Percentiles rank a stretch among this genome's conserved stretches.
Conservation (phyloP, 1,140 invertebrate genomes). For the Sycobia sp. region DNA sequence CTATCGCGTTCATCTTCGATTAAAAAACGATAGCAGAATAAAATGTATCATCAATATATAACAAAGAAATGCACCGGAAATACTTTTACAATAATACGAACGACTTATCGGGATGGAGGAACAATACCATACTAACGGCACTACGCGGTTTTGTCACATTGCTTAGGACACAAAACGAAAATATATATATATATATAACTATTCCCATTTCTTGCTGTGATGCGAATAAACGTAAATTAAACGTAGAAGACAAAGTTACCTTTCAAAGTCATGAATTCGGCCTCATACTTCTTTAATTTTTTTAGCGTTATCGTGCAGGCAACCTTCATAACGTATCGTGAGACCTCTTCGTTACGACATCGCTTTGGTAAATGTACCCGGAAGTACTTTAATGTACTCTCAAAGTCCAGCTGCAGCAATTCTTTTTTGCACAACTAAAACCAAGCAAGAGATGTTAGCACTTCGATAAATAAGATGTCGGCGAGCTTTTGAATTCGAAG, state of each 20-base stretch:
- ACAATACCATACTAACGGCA: background rate
- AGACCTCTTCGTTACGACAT: slow-evolving; percentile 88
- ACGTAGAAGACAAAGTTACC: slow-evolving; percentile 66
- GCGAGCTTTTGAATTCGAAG: too few relatives aligned
- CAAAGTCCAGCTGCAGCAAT: slow-evolving; percentile 94
- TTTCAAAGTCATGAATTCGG: slow-evolving; percentile 86
- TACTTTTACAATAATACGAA: background rate
- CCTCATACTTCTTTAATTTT: slow-evolving; percentile 94
- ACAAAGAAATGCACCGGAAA: background rate
- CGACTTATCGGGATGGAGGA: background rate
- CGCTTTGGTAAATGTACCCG: slow-evolving; percentile 95
- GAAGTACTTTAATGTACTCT: slow-evolving; percentile 90
- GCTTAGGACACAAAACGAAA: background rate
- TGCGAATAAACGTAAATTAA: slow-evolving; percentile 38
- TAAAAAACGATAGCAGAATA: background rate
- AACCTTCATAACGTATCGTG: slow-evolving; percentile 85
- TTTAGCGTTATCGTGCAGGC: slow-evolving; percentile 92
- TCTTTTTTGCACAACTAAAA: slow-evolving; percentile 85
- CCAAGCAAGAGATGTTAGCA: background rate
- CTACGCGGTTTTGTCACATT: background rate
- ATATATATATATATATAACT: too few relatives aligned
- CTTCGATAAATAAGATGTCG: background rate
- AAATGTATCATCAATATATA: background rate
- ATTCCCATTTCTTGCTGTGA: background rate
- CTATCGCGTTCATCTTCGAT: background rate